phyloP scores from a whole-genome alignment of 1,140 invertebrate genomes.

The Homarus americanus region DNA sequence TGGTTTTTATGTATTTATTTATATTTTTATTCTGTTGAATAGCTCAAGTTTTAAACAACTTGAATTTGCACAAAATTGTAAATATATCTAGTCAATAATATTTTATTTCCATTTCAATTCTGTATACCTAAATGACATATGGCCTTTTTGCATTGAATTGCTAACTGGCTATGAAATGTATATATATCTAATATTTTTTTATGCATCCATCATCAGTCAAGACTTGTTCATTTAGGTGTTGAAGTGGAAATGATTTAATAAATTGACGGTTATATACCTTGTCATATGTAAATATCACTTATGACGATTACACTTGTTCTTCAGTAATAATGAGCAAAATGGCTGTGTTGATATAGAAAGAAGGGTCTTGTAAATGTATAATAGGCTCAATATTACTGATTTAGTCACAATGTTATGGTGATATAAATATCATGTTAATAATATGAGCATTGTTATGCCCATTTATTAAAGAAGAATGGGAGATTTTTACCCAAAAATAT shows the following conservation, averaged over 20 bases:
- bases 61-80: constrained; percentile 15
- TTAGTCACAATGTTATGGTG: background rate
- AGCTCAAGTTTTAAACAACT: background rate
- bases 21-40: constrained; percentile 13
- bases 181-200: constrained; percentile 34
- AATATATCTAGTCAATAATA: background rate
- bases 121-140: background rate
- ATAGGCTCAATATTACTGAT: constrained; percentile 10
- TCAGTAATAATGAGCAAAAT: constrained; percentile 26
- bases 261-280: background rate
- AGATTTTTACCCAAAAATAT: background rate
- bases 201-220: constrained; percentile 20
- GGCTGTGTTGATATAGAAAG: constrained; percentile 18
- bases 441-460: constrained; percentile 1
- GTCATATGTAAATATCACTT: constrained; percentile 20
- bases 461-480: background rate
- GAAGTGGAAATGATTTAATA: background rate
- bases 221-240: constrained; percentile 17
- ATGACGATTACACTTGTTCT: background rate
- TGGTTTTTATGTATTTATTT: background rate
- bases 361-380: background rate
- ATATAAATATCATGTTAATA: background rate
- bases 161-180: constrained; percentile 20
- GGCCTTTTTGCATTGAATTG: background rate
- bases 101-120: background rate